Evolutionary conservation across 2,113 vertebrate genomes (phyloP).

Genomic region (Pavo muticus): DNA sequence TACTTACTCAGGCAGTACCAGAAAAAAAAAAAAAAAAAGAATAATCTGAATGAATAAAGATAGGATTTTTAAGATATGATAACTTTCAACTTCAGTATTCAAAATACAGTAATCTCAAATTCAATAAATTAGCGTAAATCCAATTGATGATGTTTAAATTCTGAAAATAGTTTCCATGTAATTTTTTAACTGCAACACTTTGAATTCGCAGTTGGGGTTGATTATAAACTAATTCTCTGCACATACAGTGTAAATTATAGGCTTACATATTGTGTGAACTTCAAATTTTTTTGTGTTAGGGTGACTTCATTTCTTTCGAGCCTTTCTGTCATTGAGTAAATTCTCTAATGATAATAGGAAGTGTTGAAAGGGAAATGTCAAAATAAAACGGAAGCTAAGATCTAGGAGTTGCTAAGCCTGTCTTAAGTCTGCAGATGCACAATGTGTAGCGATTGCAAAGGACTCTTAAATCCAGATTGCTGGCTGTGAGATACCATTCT

Average conservation of each 20-base stretch:
- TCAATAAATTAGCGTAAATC: neutral
- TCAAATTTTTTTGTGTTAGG: neutral
- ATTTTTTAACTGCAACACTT: neutral
- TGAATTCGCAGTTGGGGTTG: neutral
- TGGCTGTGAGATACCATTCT: neutral
- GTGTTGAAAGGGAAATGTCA: neutral
- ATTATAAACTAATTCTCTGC: neutral
- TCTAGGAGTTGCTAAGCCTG: rapidly evolving
- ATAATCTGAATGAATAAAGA: neutral
- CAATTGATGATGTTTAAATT: neutral
- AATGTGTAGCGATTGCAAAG: neutral
- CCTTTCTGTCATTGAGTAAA: neutral
- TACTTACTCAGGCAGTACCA: neutral
- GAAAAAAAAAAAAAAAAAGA: neutral
- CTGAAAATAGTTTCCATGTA: neutral
- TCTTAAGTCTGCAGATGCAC: rapidly evolving
- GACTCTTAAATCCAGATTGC: neutral
- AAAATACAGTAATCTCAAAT: neutral
- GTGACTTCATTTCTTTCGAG: neutral
- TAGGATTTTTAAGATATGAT: neutral
- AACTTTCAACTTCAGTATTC: neutral
- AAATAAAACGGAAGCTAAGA: neutral
- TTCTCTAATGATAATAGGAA: neutral
- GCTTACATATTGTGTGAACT: neutral
- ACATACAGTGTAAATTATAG: neutral